Percentiles rank a stretch among this genome's conserved stretches.
Conservation (phyloP, 64 coral and sea anemone species). For the Montipora efflorescens region DNA sequence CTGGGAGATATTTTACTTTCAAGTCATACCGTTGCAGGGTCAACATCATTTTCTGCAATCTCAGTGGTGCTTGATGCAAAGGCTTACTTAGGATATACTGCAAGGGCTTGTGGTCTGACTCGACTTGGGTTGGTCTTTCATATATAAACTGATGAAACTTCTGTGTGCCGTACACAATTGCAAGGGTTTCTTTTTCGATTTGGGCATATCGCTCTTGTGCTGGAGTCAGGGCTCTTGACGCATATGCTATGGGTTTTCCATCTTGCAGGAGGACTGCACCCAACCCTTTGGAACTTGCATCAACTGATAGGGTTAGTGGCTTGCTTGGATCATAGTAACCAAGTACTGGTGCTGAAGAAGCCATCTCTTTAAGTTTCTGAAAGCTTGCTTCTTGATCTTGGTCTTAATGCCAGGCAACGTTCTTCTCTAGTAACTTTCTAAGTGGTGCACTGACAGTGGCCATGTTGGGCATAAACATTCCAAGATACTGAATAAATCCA, state of each 20-base stretch:
- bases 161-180: slow-evolving; percentile 57
- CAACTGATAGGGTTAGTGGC: slow-evolving; percentile 32
- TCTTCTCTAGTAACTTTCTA: slow-evolving; percentile 53
- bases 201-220: not conserved
- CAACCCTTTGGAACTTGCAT: slow-evolving; percentile 51
- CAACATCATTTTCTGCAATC: slow-evolving; percentile 46
- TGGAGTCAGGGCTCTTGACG: slow-evolving; percentile 61
- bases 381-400: slow-evolving; percentile 21
- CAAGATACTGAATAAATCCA: too few species aligned
- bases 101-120: slow-evolving; percentile 52
- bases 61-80: slow-evolving; percentile 48
- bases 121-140: slow-evolving; percentile 10
- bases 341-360: slow-evolving; percentile 33
- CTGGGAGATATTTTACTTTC: slow-evolving; percentile 11
- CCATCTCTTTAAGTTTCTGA: not conserved
- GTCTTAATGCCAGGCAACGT: slow-evolving; percentile 52
- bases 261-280: slow-evolving; percentile 58
- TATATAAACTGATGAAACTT: slow-evolving; percentile 66
- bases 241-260: slow-evolving; percentile 49
- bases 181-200: not conserved
- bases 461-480: too few species aligned
- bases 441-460: slow-evolving; percentile 20
- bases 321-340: slow-evolving; percentile 56
- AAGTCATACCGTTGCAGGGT: slow-evolving; percentile 37
- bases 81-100: slow-evolving; percentile 43